These are phyloP conservation scores for Electrophaes corylata DNA, from an alignment of 2,888 invertebrate species.

Conservation along the genomic window DNA sequence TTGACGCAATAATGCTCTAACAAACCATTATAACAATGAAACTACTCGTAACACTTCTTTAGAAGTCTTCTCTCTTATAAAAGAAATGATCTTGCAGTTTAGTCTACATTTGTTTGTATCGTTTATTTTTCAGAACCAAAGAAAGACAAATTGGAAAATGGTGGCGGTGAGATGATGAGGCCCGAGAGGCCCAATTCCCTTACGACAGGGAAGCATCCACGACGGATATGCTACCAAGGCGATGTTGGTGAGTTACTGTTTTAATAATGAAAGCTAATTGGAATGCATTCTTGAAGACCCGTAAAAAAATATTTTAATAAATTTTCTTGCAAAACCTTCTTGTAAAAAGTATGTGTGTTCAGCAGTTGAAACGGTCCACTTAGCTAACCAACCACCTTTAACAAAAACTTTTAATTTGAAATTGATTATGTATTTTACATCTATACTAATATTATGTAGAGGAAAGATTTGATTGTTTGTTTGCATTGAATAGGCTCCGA, in stretches of 20 bases:
- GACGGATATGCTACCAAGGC: constrained; percentile 92
- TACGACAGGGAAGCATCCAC: constrained; percentile 89
- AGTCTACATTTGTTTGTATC: constrained; percentile 37
- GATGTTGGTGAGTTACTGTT: constrained; percentile 82
- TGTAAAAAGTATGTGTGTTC: constrained; percentile 1
- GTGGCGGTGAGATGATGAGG: constrained; percentile 82
- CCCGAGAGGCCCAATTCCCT: constrained; percentile 92
- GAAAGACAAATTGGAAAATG: constrained; percentile 95
- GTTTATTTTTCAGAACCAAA: constrained; percentile 91
- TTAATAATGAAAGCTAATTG: not conserved
- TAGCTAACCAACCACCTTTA: constrained; percentile 1
- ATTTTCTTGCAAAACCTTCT: not conserved
- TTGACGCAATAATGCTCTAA: constrained; percentile 6
- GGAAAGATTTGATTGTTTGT: no score
- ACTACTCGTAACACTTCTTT: not conserved
- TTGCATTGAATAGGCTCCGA: no score
- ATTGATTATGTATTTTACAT: not conserved
- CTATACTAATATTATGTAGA: no score
- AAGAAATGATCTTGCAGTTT: not conserved
- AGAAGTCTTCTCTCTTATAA: not conserved
- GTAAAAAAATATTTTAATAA: not conserved
- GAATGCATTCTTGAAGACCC: not conserved
- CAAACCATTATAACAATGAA: not conserved
- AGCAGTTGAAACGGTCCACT: constrained; percentile 5
- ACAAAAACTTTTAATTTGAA: constrained; percentile 5